These are phyloP conservation scores for Monarcha castaneiventris DNA, from an alignment of 2,113 vertebrate species.

Conservation along the genomic window DNA sequence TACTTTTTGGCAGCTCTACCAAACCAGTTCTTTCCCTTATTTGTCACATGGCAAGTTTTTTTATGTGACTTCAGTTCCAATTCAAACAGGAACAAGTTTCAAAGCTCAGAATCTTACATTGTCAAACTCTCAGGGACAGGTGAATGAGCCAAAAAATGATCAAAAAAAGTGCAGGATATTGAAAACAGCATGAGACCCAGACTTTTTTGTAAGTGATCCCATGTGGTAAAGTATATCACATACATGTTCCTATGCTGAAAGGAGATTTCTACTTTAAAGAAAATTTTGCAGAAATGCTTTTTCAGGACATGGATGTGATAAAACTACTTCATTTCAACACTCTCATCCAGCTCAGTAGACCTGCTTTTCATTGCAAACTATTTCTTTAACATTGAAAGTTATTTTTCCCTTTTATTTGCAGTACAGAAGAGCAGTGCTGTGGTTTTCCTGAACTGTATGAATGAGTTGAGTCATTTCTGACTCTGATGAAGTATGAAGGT, in stretches of 20 bases:
- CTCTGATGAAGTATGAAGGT: constrained; percentile 34
- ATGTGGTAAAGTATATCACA: background rate
- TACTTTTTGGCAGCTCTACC: background rate
- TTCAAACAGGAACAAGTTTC: background rate
- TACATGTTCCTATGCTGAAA: background rate
- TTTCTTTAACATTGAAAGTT: background rate
- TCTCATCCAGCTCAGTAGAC: background rate
- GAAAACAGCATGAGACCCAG: background rate
- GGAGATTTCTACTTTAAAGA: background rate
- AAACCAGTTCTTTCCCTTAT: background rate
- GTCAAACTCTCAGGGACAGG: background rate
- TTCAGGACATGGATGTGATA: background rate
- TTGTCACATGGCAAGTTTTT: background rate
- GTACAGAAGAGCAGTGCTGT: background rate
- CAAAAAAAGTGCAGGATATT: background rate
- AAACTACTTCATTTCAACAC: background rate
- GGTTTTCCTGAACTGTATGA: constrained; percentile 27
- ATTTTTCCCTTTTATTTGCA: constrained; percentile 21
- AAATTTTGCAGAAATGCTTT: background rate
- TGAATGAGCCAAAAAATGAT: background rate
- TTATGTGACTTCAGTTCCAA: background rate
- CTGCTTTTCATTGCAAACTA: background rate
- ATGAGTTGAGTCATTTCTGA: constrained; percentile 26
- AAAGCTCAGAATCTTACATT: background rate
- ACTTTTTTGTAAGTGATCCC: background rate